Percentiles rank a stretch among this genome's conserved stretches.
Evolutionary conservation across 2,113 vertebrate genomes (phyloP).

Genomic region (Sapajus apella): DNA sequence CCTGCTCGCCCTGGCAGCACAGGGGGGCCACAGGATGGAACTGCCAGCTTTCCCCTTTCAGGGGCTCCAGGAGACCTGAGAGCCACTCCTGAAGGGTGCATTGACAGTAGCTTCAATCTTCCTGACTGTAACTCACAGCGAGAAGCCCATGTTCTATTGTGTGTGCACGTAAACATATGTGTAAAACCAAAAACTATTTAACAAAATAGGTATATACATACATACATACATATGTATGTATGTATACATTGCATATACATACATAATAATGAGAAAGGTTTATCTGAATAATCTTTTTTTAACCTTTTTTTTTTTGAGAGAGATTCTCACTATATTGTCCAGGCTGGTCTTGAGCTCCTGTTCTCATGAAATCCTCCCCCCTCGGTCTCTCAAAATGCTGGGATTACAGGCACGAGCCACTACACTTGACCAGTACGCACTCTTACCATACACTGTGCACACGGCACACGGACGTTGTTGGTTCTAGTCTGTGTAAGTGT

Average conservation of each 20-base stretch:
- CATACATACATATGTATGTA: no score
- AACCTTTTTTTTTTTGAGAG: no score
- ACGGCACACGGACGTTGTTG: accelerated
- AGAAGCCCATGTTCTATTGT: neutral
- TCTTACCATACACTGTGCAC: accelerated
- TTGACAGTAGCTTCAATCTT: neutral
- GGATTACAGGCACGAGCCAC: no score
- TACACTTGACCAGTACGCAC: accelerated
- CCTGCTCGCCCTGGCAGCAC: neutral
- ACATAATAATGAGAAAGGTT: neutral
- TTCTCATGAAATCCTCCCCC: no score
- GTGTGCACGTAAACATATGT: neutral
- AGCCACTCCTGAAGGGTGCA: neutral
- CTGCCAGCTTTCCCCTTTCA: neutral
- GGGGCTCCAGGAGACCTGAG: neutral
- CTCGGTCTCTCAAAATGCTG: no score
- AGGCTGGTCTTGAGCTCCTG: no score
- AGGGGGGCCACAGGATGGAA: neutral
- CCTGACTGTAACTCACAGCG: neutral
- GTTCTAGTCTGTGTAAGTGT: neutral
- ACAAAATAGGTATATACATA: neutral
- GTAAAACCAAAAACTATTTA: neutral
- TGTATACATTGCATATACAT: neutral
- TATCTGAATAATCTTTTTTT: neutral
- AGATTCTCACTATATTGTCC: no score